Evolutionary conservation across 2,888 invertebrate species (phyloP).

Genomic region (Cheilosia pagana): DNA sequence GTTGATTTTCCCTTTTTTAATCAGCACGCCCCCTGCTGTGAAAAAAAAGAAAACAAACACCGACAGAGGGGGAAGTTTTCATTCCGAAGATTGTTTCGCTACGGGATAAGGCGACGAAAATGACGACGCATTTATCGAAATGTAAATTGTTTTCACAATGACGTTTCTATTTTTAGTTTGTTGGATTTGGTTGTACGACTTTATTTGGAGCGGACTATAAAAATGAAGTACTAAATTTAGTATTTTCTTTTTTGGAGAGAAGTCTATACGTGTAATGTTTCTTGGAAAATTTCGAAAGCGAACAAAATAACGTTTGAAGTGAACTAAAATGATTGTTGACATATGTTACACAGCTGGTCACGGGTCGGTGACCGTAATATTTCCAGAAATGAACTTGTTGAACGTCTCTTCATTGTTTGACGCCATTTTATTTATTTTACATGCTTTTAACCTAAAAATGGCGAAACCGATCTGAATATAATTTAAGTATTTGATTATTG

Average conservation of each 20-base stretch:
- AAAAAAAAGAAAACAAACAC: neutral
- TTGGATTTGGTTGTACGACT: constrained; percentile 1
- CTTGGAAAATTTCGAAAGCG: no score
- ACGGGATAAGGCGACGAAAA: constrained; percentile 28
- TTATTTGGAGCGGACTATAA: constrained; percentile 28
- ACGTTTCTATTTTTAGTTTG: constrained; percentile 44
- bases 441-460: no score
- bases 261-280: neutral
- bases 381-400: no score
- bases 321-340: no score
- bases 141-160: constrained; percentile 49
- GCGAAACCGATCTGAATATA: no score
- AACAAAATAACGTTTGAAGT: no score
- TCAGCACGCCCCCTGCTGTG: constrained; percentile 41
- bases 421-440: no score
- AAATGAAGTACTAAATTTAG: constrained; percentile 8
- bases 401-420: no score
- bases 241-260: neutral
- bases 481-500: no score
- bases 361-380: no score
- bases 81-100: constrained; percentile 17
- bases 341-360: no score
- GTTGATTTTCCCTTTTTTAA: constrained; percentile 47
- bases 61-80: constrained; percentile 17
- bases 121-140: constrained; percentile 44